phyloP scores from a whole-genome alignment of 1,140 invertebrate species.

The Liolophura sinensis region DNA sequence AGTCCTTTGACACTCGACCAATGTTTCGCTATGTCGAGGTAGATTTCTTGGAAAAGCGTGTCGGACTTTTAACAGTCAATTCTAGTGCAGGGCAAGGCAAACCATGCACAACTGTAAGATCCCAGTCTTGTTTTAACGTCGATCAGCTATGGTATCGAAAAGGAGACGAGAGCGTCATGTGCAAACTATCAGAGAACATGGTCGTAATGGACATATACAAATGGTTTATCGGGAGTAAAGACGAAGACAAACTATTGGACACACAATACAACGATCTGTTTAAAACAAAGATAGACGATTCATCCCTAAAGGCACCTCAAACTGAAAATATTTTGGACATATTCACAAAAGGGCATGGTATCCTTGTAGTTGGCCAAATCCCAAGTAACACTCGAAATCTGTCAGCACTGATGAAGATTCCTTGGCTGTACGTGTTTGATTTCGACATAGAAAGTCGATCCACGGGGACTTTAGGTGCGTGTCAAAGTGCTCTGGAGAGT shows the following conservation, averaged over 20 bases:
- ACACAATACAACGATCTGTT: no score
- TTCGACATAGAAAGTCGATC: constrained; percentile 27
- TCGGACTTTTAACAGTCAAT: constrained; percentile 9
- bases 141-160: constrained; percentile 13
- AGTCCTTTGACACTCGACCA: constrained; percentile 1
- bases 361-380: constrained; percentile 10
- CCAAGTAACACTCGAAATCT: constrained; percentile 2
- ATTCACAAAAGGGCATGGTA: constrained; percentile 18
- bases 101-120: constrained; percentile 5
- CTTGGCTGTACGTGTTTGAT: constrained; percentile 35
- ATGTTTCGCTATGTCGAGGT: constrained; percentile 11
- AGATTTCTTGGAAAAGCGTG: not conserved
- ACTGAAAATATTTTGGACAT: not conserved
- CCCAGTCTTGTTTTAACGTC: not conserved
- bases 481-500: constrained; percentile 21
- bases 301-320: no score
- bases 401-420: constrained; percentile 21
- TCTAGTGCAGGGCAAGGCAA: not conserved
- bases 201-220: constrained; percentile 4
- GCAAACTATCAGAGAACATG: constrained; percentile 1
- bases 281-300: no score
- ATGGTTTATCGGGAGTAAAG: constrained; percentile 12
- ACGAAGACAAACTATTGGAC: not conserved
- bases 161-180: not conserved
- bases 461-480: constrained; percentile 18